Evolutionary conservation across 2,797 vertebrate species (phyloP).

Genomic region (Sciurus carolinensis): DNA sequence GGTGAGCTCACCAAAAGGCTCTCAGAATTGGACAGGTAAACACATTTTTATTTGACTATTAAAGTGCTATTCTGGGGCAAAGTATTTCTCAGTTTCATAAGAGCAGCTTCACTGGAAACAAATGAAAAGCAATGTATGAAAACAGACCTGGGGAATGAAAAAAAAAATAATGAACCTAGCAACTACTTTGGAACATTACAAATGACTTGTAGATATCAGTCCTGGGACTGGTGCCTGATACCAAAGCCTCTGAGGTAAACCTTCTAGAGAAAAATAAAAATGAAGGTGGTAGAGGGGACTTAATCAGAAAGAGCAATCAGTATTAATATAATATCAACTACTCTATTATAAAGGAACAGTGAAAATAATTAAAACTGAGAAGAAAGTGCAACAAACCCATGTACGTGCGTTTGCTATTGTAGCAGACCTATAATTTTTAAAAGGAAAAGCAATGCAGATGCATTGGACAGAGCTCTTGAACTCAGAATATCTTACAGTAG

Average conservation of each 20-base stretch:
- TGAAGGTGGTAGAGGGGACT: slow-evolving; percentile 23
- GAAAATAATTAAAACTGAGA: slow-evolving; percentile 85
- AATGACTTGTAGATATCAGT: slow-evolving; percentile 76
- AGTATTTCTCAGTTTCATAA: slow-evolving; percentile 86
- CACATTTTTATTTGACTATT: slow-evolving; percentile 85
- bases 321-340: slow-evolving; percentile 86
- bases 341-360: slow-evolving; percentile 80
- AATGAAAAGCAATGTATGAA: slow-evolving; percentile 76
- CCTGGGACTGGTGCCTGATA: slow-evolving; percentile 64
- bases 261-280: slow-evolving; percentile 81
- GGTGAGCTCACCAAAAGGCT: slow-evolving; percentile 78
- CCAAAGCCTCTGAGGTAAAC: slow-evolving; percentile 88
- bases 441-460: slow-evolving; percentile 78
- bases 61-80: slow-evolving; percentile 86
- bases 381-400: slow-evolving; percentile 89
- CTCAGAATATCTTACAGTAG: slow-evolving; percentile 59
- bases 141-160: slow-evolving; percentile 49
- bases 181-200: slow-evolving; percentile 82
- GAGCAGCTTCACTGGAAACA: slow-evolving; percentile 82
- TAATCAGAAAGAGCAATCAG: slow-evolving; percentile 82
- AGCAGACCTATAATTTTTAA: slow-evolving; percentile 69
- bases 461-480: slow-evolving; percentile 67
- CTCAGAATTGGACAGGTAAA: slow-evolving; percentile 83
- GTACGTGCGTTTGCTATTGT: slow-evolving; percentile 85
- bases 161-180: not conserved